Evolutionary conservation across 2,888 invertebrate genomes (phyloP).

Genomic region (Apotomis capreana): DNA sequence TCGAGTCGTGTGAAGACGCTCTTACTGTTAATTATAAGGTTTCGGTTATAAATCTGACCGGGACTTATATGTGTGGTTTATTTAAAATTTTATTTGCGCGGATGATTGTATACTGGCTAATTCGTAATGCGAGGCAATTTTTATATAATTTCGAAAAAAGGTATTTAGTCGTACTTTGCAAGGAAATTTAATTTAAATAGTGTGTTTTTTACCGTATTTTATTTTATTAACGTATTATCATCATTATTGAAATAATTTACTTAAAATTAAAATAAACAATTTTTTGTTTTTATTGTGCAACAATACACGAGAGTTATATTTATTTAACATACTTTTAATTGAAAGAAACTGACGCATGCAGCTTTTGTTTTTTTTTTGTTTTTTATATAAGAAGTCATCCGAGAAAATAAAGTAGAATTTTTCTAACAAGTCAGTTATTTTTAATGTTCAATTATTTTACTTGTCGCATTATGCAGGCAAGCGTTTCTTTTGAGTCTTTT

Average conservation of each 20-base stretch:
- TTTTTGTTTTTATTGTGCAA: too few relatives aligned
- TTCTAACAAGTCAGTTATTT: not conserved
- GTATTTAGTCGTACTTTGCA: not conserved
- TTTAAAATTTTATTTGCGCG: slow-evolving; percentile 18
- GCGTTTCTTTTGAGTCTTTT: not conserved
- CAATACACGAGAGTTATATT: not conserved
- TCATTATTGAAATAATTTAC: too few relatives aligned
- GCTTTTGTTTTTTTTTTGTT: not conserved
- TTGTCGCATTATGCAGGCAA: not conserved
- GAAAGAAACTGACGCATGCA: too few relatives aligned
- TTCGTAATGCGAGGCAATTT: not conserved
- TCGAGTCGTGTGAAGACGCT: slow-evolving; percentile 31
- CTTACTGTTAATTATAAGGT: slow-evolving; percentile 42
- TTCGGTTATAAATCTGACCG: slow-evolving; percentile 39
- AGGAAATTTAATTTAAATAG: not conserved
- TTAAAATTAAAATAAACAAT: too few relatives aligned
- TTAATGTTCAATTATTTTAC: too few relatives aligned
- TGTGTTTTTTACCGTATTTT: too few relatives aligned
- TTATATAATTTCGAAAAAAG: not conserved
- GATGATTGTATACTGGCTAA: not conserved
- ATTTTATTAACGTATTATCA: too few relatives aligned
- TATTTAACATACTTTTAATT: too few relatives aligned
- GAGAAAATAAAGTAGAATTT: not conserved
- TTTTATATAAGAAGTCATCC: too few relatives aligned
- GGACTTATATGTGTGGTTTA: slow-evolving; percentile 17